These are phyloP conservation scores for Pogoniulus pusillus DNA, from an alignment of 2,797 vertebrate species.

Conservation along the genomic window DNA sequence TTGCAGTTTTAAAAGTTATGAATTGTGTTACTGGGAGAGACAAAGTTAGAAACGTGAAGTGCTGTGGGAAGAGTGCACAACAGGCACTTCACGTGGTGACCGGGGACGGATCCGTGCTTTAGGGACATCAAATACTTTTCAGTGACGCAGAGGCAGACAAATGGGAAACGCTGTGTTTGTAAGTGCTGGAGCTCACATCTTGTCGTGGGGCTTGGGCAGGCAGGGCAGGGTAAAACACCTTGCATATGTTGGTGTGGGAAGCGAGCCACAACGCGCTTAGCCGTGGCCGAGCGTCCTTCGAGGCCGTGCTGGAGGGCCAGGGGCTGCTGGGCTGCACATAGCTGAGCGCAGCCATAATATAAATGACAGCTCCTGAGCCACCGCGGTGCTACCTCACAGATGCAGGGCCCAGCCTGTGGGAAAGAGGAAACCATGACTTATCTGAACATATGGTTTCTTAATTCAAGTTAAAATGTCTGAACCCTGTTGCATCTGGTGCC, in stretches of 20 bases:
- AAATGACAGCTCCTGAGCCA: slow-evolving; percentile 70
- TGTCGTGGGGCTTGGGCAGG: background rate
- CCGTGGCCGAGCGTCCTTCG: background rate
- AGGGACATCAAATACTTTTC: background rate
- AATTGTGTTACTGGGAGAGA: background rate
- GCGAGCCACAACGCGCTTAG: background rate
- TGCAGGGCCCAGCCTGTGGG: slow-evolving; percentile 86
- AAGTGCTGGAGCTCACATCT: background rate
- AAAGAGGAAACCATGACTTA: slow-evolving; percentile 90
- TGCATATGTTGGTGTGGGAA: rapidly evolving
- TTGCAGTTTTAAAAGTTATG: background rate
- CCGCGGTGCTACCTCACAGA: slow-evolving; percentile 79
- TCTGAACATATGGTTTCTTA: slow-evolving; percentile 91
- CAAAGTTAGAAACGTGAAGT: background rate
- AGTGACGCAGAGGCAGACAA: rapidly evolving
- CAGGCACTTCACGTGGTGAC: background rate
- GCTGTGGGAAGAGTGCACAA: too few species aligned
- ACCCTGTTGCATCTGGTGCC: slow-evolving; percentile 91
- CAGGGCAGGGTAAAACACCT: background rate
- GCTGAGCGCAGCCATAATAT: slow-evolving; percentile 51
- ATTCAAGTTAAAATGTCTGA: slow-evolving; percentile 89
- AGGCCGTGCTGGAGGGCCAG: background rate
- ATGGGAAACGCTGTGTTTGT: rapidly evolving
- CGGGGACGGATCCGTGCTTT: background rate
- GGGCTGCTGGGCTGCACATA: background rate